Evolutionary conservation across 2,888 invertebrate genomes (phyloP), one percentile per base, ranked within the genome.

Genomic region (Trissoscelio sp.): DNA sequence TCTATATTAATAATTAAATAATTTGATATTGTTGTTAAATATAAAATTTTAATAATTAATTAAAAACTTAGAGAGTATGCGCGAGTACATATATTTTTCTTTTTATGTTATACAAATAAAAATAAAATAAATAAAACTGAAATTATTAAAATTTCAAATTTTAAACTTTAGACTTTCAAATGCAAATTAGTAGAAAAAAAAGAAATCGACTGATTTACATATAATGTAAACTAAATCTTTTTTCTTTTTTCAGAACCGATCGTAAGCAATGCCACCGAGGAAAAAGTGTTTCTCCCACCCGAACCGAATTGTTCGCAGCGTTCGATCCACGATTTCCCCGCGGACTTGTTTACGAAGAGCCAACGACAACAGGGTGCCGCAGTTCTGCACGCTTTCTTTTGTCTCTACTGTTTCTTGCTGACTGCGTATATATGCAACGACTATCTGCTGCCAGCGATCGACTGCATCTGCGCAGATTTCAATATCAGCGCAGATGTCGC

Each of bases 351-450:
- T 92, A 92, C 93, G 88, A 93, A 94, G 28, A 92, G 94, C 0
- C 94, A 96, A 88, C 92, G 96, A 39, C 92, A 93, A n/a, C 92
- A 94, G 42, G 98, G 98, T 0, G 97, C 95, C 0, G 92, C 97
- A n/a, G 79, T 95, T 0, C 86, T 97, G 1, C 97, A 97, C 89
- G 92, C 94, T 0, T 83, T 97, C 24, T 94, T 96, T 24, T 96
- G 96, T 0, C 90, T 97, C 22, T 98, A 98, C 89, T 94, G 97
- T 83, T 98, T 98, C 89, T 93, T 96, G 0, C 92, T 97, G 6
- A 92, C 98, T 57, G 97, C 98, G 0, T 94, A 97, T 53, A 95
- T 98, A 3, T 98, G 98, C 92, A 97, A 98, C 88, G 96, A 96
- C 87, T 98, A 97, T 89, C 97, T 98, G 89, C 93, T 98, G 39